Conservation (phyloP, 2,888 invertebrate genomes). For the Lithophane semibrunnea region DNA sequence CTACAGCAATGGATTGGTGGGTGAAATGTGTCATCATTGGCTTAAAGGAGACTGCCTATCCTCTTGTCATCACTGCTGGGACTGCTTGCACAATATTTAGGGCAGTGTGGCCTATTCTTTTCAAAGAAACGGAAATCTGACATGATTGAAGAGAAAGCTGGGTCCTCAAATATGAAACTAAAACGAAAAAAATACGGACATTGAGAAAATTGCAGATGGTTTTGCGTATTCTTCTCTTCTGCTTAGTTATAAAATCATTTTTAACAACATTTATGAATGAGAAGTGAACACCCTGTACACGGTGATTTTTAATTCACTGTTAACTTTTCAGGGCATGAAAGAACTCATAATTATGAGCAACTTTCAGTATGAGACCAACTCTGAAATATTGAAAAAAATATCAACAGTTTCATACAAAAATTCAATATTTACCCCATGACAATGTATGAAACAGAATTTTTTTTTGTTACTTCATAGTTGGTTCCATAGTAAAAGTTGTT, state of each 20-base stretch:
- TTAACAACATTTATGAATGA: neutral
- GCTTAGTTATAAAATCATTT: neutral
- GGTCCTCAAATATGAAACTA: neutral
- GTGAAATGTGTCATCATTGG: neutral
- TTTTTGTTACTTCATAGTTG: too few relatives aligned
- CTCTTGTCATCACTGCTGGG: neutral
- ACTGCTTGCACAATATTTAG: neutral
- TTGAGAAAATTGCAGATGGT: neutral
- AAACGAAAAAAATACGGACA: neutral
- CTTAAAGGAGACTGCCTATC: neutral
- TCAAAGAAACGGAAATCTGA: neutral
- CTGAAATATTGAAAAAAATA: too few relatives aligned
- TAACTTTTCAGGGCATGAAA: too few relatives aligned
- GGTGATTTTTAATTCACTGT: too few relatives aligned
- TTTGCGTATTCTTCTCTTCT: neutral
- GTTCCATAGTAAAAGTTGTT: too few relatives aligned
- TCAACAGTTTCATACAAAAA: too few relatives aligned
- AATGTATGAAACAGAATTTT: too few relatives aligned
- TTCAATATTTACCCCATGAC: too few relatives aligned
- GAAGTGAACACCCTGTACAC: neutral
- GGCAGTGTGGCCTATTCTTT: neutral
- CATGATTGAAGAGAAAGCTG: neutral
- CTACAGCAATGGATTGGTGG: constrained; percentile 2
- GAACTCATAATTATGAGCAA: too few relatives aligned
- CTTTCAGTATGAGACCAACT: too few relatives aligned